Evolutionary conservation across 2,113 vertebrate species (phyloP).

Genomic region (Clarias gariepinus): DNA sequence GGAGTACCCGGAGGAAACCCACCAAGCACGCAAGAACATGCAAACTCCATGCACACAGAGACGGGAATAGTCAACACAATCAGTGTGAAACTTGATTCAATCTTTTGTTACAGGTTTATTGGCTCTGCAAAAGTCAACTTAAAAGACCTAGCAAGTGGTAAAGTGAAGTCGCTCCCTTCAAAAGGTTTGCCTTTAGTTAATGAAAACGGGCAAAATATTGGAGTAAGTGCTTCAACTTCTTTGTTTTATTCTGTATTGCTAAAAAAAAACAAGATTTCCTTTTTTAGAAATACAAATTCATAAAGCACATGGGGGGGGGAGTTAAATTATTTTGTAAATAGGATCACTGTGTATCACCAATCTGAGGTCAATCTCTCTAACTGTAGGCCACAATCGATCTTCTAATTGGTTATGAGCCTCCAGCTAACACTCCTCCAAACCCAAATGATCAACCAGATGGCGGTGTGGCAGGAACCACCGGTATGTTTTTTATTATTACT

Average conservation of each 20-base stretch:
- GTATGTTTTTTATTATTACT: conserved; percentile 47
- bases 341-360: neutral
- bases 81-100: neutral
- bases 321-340: neutral
- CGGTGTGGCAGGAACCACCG: conserved; percentile 60
- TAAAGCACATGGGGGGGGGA: neutral
- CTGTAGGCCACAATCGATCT: conserved; percentile 85
- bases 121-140: conserved; percentile 82
- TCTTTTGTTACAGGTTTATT: conserved; percentile 68
- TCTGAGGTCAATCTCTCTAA: neutral
- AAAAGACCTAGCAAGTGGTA: conserved; percentile 83
- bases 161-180: conserved; percentile 80
- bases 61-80: neutral
- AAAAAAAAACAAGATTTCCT: neutral
- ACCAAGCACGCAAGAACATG: no score
- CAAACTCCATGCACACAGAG: no score
- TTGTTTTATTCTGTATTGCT: neutral
- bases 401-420: conserved; percentile 85
- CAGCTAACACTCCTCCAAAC: conserved; percentile 72
- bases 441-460: conserved; percentile 73
- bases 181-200: conserved; percentile 80
- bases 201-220: conserved; percentile 84
- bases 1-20: no score
- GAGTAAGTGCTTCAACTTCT: conserved; percentile 77
- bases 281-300: neutral